Percentiles rank a stretch among this genome's conserved stretches.
phyloP scores from a whole-genome alignment of 2,113 vertebrate species.

The Anarrhichthys ocellatus region DNA sequence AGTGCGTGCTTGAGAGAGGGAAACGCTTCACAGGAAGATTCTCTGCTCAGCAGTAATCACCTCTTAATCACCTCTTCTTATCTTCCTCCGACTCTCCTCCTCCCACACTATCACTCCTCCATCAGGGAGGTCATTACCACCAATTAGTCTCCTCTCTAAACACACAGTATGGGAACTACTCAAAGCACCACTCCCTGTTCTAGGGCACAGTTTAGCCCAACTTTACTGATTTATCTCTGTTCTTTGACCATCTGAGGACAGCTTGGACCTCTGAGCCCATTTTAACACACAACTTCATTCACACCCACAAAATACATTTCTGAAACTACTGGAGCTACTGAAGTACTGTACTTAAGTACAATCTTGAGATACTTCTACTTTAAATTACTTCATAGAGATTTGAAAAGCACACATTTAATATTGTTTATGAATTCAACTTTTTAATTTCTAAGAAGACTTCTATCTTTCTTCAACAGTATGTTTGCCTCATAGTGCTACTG shows the following conservation, averaged over 20 bases:
- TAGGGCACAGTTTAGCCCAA: neutral
- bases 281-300: neutral
- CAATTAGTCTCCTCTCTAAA: constrained; percentile 62
- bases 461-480: too few relatives aligned
- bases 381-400: too few relatives aligned
- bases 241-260: neutral
- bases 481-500: too few relatives aligned
- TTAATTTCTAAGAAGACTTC: too few relatives aligned
- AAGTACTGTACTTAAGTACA: neutral
- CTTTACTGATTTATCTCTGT: neutral
- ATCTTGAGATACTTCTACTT: neutral
- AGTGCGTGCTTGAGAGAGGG: neutral
- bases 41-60: neutral
- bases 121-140: constrained; percentile 63
- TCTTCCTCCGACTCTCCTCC: neutral
- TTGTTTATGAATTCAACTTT: too few relatives aligned
- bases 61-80: neutral
- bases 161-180: constrained; percentile 25
- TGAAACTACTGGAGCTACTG: neutral
- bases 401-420: too few relatives aligned
- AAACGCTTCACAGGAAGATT: neutral
- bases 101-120: constrained; percentile 10
- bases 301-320: neutral
- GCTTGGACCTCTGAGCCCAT: neutral
- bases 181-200: neutral